These are phyloP conservation scores for Mormyrus hasselquistii DNA, from an alignment of 2,797 vertebrate species.

Conservation along the genomic window DNA sequence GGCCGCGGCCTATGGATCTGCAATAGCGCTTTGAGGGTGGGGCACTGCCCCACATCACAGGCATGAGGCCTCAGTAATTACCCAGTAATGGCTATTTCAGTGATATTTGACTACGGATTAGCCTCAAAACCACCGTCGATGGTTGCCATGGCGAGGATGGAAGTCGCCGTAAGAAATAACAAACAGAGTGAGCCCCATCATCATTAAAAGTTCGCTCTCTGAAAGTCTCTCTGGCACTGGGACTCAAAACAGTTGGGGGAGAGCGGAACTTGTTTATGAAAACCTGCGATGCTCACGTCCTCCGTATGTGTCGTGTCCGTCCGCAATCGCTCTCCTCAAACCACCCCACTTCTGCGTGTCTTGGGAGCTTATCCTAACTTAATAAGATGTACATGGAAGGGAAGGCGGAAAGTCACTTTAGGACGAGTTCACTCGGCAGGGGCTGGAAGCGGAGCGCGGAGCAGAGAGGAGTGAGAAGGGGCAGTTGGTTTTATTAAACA, in stretches of 20 bases:
- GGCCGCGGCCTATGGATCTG: conserved; percentile 59
- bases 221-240: conserved; percentile 14
- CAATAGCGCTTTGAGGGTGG: conserved; percentile 58
- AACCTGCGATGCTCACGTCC: conserved; percentile 19
- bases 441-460: background rate
- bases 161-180: conserved; percentile 60
- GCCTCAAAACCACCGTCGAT: conserved; percentile 52
- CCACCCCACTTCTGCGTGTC: background rate
- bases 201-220: conserved; percentile 36
- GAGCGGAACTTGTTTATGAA: conserved; percentile 22
- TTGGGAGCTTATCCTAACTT: background rate
- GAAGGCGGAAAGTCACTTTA: background rate
- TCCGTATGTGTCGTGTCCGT: background rate
- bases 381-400: background rate
- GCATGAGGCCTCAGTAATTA: conserved; percentile 66
- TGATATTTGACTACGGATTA: conserved; percentile 64
- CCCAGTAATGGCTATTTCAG: conserved; percentile 59
- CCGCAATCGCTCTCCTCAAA: background rate
- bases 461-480: background rate
- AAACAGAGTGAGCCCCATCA: conserved; percentile 58
- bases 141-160: conserved; percentile 63
- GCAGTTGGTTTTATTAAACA: background rate
- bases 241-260: conserved; percentile 21
- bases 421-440: background rate
- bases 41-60: conserved; percentile 65